These are phyloP conservation scores for Drosophila quadrilineata DNA, from an alignment of 1,140 invertebrate genomes.

Conservation along the genomic window DNA sequence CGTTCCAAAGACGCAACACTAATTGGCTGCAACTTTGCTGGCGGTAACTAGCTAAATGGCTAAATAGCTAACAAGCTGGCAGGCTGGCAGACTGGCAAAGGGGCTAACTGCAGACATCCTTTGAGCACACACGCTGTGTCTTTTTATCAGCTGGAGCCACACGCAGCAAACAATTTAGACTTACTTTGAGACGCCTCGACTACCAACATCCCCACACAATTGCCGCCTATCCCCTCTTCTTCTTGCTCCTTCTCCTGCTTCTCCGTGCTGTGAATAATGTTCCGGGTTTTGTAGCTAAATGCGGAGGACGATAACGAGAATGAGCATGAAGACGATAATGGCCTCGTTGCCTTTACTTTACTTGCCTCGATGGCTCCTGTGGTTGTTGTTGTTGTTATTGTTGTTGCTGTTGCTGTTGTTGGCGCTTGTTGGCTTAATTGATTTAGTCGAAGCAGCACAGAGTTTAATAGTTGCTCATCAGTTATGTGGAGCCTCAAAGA, in stretches of 20 bases:
- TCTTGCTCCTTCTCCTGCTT: neutral
- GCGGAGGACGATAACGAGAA: slow-evolving; percentile 40
- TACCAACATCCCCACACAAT: too few species aligned
- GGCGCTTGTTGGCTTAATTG: slow-evolving; percentile 66
- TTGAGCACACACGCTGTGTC: slow-evolving; percentile 20
- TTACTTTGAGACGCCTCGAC: neutral
- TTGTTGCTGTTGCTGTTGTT: slow-evolving; percentile 31
- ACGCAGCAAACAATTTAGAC: slow-evolving; percentile 50
- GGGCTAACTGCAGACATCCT: slow-evolving; percentile 7
- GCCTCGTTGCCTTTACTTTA: slow-evolving; percentile 55
- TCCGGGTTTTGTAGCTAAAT: slow-evolving; percentile 63
- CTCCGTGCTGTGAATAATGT: slow-evolving; percentile 59
- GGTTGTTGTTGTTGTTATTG: slow-evolving; percentile 31
- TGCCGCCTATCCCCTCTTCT: neutral
- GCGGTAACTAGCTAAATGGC: slow-evolving; percentile 19
- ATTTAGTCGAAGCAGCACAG: slow-evolving; percentile 66
- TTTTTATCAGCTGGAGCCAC: slow-evolving; percentile 52
- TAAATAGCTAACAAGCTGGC: slow-evolving; percentile 11
- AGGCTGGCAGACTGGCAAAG: neutral
- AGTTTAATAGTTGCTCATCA: slow-evolving; percentile 67
- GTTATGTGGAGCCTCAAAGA: slow-evolving; percentile 37
- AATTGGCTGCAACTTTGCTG: slow-evolving; percentile 61
- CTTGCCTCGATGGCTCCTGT: slow-evolving; percentile 19
- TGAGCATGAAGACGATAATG: slow-evolving; percentile 65
- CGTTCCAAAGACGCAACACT: slow-evolving; percentile 42